These are phyloP conservation scores for Cichlasoma orientale DNA, from an alignment of 2,797 vertebrate genomes.

Conservation along the genomic window DNA sequence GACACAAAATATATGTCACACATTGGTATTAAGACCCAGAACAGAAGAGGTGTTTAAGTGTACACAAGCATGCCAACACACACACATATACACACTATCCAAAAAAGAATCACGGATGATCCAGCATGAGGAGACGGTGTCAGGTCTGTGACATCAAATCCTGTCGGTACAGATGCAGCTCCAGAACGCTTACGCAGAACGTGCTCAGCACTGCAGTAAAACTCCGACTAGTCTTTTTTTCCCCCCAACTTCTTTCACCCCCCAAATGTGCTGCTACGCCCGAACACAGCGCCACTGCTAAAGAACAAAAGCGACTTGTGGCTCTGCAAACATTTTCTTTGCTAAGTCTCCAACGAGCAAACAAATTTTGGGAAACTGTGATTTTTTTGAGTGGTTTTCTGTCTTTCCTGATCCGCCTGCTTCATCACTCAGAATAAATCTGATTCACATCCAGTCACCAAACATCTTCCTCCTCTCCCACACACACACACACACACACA, in stretches of 20 bases:
- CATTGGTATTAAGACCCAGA: slow-evolving; percentile 1
- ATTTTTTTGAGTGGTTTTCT: background rate
- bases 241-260: background rate
- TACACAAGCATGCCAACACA: background rate
- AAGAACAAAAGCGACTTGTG: background rate
- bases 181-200: slow-evolving; percentile 22
- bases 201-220: slow-evolving; percentile 3
- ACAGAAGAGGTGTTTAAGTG: background rate
- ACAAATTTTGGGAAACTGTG: background rate
- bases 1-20: slow-evolving; percentile 14
- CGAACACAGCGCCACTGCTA: background rate
- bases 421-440: slow-evolving; percentile 1
- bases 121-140: slow-evolving; percentile 11
- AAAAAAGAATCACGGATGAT: background rate
- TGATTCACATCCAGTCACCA: background rate
- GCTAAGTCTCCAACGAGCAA: background rate
- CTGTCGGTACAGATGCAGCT: slow-evolving; percentile 19
- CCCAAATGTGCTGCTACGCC: background rate
- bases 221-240: background rate
- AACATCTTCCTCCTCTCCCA: background rate
- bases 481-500: background rate
- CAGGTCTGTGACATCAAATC: slow-evolving; percentile 48
- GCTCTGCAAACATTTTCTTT: background rate
- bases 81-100: background rate
- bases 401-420: background rate